Conservation (phyloP, 2,797 vertebrate species). For the Acestrorhynchus altus region DNA sequence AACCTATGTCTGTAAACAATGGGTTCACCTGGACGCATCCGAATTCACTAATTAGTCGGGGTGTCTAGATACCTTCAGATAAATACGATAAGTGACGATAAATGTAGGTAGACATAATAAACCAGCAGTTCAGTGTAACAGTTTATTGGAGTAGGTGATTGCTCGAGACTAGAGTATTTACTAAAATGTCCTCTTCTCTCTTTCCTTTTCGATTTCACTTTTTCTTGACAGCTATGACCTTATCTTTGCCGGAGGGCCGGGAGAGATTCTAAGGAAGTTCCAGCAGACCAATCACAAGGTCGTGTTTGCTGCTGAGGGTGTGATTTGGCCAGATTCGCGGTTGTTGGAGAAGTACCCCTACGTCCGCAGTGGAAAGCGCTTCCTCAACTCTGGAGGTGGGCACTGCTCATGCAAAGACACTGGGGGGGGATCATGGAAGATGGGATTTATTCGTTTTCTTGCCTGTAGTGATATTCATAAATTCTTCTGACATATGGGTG, state of each 20-base stretch:
- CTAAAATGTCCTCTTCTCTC: background rate
- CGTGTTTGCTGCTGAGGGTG: slow-evolving; percentile 90
- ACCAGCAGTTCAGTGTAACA: too few species aligned
- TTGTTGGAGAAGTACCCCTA: slow-evolving; percentile 91
- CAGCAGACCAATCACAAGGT: slow-evolving; percentile 90
- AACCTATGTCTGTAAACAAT: too few species aligned
- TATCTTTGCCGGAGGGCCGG: slow-evolving; percentile 91
- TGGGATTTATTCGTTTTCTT: background rate
- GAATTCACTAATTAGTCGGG: too few species aligned
- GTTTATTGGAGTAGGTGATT: too few species aligned
- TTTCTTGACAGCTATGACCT: slow-evolving; percentile 87
- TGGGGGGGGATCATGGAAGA: slow-evolving; percentile 22
- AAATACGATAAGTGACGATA: too few species aligned
- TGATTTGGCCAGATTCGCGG: slow-evolving; percentile 93
- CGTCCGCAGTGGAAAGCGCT: slow-evolving; percentile 92
- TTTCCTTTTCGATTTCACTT: slow-evolving; percentile 37
- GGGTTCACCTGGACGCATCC: too few species aligned
- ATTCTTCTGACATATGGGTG: slow-evolving; percentile 6
- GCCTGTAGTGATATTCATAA: background rate
- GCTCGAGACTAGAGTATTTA: too few species aligned
- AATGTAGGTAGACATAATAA: too few species aligned
- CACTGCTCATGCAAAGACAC: slow-evolving; percentile 26
- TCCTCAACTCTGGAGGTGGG: slow-evolving; percentile 96
- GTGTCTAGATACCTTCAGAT: too few species aligned
- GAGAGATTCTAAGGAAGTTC: slow-evolving; percentile 93